Evolutionary conservation across 2,113 vertebrate genomes (phyloP).

Genomic region (Glaucomys volans): DNA sequence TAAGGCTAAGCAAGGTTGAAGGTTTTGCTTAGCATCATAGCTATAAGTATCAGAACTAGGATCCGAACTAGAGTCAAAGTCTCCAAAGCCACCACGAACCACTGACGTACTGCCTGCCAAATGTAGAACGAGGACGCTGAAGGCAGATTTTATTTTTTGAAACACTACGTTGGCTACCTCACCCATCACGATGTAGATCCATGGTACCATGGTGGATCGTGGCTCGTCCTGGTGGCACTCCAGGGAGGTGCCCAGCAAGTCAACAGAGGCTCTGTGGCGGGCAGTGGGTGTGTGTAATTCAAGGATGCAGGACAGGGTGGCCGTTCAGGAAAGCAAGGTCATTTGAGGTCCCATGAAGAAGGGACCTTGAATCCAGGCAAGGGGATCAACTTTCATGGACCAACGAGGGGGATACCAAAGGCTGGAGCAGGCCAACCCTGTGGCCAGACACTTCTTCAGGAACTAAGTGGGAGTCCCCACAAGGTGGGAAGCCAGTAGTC

Average conservation of each 20-base stretch:
- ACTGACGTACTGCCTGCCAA: neutral
- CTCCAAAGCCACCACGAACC: neutral
- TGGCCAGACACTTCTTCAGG: neutral
- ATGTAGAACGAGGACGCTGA: neutral
- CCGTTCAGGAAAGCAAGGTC: neutral
- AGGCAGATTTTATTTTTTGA: neutral
- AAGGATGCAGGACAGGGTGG: rapidly evolving
- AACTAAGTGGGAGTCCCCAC: no score
- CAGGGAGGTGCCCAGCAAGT: neutral
- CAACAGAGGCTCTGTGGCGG: neutral
- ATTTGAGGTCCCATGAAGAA: neutral
- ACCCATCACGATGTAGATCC: neutral
- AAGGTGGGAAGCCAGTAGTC: neutral
- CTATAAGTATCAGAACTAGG: neutral
- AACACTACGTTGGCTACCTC: neutral
- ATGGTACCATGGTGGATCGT: neutral
- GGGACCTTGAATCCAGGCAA: neutral
- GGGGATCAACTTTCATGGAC: neutral
- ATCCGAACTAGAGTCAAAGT: neutral
- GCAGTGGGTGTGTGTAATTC: neutral
- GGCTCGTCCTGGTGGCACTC: neutral
- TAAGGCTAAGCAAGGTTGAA: neutral
- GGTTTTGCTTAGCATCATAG: neutral
- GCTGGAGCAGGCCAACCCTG: neutral
- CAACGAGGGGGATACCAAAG: neutral